Conservation (phyloP, 2,113 vertebrate species). For the Xiphophorus hellerii region DNA sequence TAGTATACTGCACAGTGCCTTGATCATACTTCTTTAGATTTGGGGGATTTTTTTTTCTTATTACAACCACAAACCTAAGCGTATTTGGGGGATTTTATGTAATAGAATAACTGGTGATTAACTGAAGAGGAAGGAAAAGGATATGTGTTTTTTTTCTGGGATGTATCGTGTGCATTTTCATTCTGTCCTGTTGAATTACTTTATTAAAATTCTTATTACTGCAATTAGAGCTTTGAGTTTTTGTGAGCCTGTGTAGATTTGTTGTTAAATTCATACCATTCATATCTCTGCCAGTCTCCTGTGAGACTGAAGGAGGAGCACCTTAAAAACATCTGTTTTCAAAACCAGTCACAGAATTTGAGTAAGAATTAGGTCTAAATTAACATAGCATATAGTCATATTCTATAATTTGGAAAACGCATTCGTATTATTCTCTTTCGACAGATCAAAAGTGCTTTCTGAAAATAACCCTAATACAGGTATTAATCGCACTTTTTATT, state of each 20-base stretch:
- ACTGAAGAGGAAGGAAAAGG: neutral
- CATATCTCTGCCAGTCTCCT: neutral
- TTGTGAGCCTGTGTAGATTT: neutral
- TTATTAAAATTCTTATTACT: neutral
- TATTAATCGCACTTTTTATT: neutral
- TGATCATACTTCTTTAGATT: neutral
- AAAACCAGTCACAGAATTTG: neutral
- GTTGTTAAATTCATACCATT: neutral
- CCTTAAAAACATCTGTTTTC: neutral
- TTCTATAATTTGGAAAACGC: too few species aligned
- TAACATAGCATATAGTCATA: neutral
- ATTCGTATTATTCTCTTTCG: too few species aligned
- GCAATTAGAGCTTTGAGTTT: neutral
- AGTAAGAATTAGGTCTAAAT: neutral
- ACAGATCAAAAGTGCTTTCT: neutral
- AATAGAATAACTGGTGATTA: neutral
- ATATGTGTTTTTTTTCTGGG: neutral
- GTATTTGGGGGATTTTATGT: neutral
- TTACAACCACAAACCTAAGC: neutral
- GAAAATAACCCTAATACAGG: neutral
- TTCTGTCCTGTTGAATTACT: neutral
- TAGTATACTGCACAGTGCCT: neutral
- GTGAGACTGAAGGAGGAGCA: neutral
- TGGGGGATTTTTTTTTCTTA: neutral
- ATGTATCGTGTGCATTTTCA: neutral